Evolutionary conservation across 2,797 vertebrate genomes (phyloP).

Genomic region (Lutjanus argentimaculatus): DNA sequence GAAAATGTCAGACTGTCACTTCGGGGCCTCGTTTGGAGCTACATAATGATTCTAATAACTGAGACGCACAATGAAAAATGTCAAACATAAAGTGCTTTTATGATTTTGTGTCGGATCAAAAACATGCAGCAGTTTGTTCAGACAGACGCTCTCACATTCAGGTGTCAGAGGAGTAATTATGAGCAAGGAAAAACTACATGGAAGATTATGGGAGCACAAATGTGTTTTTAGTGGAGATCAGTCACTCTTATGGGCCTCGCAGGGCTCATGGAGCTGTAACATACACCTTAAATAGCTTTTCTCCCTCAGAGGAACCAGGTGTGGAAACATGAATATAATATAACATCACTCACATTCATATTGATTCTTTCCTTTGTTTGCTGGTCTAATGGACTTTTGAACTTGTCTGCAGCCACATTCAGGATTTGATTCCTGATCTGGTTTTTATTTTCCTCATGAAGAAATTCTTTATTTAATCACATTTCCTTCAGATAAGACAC

Average conservation of each 20-base stretch:
- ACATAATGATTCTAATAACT: conserved; percentile 23
- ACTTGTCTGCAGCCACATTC: not conserved
- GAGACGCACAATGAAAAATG: conserved; percentile 24
- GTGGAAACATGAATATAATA: not conserved
- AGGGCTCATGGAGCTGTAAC: conserved; percentile 20
- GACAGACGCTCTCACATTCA: not conserved
- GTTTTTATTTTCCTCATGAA: not conserved
- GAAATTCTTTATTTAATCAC: too few species aligned
- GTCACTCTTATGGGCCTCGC: not conserved
- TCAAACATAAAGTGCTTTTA: conserved; percentile 33
- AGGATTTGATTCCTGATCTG: not conserved
- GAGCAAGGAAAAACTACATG: not conserved
- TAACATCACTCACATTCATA: not conserved
- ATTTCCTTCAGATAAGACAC: not conserved
- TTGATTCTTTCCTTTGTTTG: not conserved
- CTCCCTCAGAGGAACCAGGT: not conserved
- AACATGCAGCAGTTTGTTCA: not conserved
- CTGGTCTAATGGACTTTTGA: not conserved
- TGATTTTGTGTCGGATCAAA: conserved; percentile 18
- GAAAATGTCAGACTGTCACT: conserved; percentile 48
- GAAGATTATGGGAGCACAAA: conserved; percentile 19
- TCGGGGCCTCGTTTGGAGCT: not conserved
- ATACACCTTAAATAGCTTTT: conserved; percentile 19
- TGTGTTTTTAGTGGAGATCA: conserved; percentile 36
- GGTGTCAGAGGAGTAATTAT: conserved; percentile 40